Base-by-base conservation (phyloP, 2,113 vertebrate species). In the Promerops cafer region DNA sequence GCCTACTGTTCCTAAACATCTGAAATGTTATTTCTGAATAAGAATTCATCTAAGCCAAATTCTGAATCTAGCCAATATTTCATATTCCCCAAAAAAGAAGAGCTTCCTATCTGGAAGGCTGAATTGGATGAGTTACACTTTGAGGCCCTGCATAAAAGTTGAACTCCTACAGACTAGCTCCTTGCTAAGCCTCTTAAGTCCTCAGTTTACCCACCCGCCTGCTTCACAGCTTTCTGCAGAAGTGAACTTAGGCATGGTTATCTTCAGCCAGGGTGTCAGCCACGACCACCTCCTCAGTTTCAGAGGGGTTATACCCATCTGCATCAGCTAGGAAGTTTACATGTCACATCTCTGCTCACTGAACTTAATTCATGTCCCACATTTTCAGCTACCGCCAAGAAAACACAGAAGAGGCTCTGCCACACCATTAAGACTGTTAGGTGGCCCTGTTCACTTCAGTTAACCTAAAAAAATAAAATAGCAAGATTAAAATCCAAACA, bases 181-280 rank as follows among this genome's bases (percentile, higher is more conserved):
- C 68, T 88, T 39, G 54, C 79, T 96, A 97, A 98, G 87, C 89
- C 70, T 92, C 96, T 91, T 83, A 97, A 92, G 22, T 71, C 83
- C 64, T 95, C 76, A 11, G 68, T 91, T 94, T 78, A 97, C 96
- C 87, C 66, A 85, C 72, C 31, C 2, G 8, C 50, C 53, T 69
- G 22, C 87, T 89, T 71, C 52, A 68, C 33, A 90, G 78, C 10
- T 26, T 83, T 83, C 56, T 57, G 53, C 22, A 93, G 64, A n/a
- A 65, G 42, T 7, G 17, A 84, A 93, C 27, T 60, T 81, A 76
- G 18, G 56, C 3, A 89, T 9, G 8, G 4, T 28, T 28, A 70
- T 42, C 50, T 61, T 47, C 78, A 90, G 54, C 13, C 56, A 56
- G 22, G 7, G 8, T 60, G 85, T 64, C 70, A 86, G 50, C 39